Evolutionary conservation across 2,113 vertebrate genomes (phyloP).

Genomic region (Petrocephalus zakoni): DNA sequence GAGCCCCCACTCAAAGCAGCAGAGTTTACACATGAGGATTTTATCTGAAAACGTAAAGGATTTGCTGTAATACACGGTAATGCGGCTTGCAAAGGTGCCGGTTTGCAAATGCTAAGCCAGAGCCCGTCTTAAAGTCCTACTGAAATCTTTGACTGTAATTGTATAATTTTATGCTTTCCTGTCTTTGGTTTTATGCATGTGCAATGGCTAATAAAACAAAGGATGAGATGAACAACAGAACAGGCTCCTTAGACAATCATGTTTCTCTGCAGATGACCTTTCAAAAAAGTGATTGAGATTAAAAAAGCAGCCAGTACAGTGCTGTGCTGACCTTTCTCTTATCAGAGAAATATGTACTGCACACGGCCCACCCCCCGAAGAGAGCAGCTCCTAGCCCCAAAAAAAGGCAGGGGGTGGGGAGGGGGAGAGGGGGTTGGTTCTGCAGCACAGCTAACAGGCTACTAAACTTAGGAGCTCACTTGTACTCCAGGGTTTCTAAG

Average conservation of each 20-base stretch:
- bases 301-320: background rate
- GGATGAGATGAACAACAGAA: background rate
- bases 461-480: background rate
- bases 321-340: slow-evolving; percentile 21
- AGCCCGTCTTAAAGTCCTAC: too few relatives aligned
- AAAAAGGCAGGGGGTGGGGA: background rate
- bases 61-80: too few relatives aligned
- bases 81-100: too few relatives aligned
- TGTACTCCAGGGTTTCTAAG: background rate
- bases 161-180: background rate
- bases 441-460: background rate
- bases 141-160: too few relatives aligned
- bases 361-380: background rate
- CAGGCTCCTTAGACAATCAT: background rate
- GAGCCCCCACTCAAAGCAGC: too few relatives aligned
- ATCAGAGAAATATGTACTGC: background rate
- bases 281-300: background rate
- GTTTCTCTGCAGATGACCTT: slow-evolving; percentile 19
- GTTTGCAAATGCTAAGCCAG: too few relatives aligned
- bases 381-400: too few relatives aligned
- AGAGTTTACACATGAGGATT: too few relatives aligned
- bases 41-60: too few relatives aligned
- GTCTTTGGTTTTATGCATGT: background rate
- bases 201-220: background rate
- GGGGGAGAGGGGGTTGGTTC: background rate